Conservation (phyloP, 2,113 vertebrate genomes). For the Etheostoma cragini region DNA sequence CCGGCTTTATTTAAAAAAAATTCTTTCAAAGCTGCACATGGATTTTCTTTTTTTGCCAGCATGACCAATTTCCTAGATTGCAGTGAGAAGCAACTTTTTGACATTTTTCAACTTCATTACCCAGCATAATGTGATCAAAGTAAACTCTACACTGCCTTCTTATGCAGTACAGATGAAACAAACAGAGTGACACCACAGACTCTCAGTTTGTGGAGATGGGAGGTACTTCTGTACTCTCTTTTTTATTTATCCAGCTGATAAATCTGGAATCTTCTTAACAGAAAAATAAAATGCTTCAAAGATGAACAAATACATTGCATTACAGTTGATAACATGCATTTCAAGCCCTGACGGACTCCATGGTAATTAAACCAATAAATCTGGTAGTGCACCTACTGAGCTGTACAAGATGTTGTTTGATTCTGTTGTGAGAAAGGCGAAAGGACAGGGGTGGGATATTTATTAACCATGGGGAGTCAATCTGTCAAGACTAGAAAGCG, state of each 20-base stretch:
- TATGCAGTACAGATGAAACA: conserved; percentile 10
- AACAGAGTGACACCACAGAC: conserved; percentile 15
- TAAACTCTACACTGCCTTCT: not conserved
- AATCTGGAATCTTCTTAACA: not conserved
- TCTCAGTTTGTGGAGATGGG: conserved; percentile 18
- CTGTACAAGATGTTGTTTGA: conserved; percentile 50
- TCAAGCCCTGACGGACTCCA: conserved; percentile 9
- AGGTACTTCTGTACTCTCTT: conserved; percentile 9
- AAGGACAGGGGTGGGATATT: conserved; percentile 40
- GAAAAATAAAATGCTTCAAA: not conserved
- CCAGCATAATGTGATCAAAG: conserved; percentile 12
- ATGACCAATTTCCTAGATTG: not conserved
- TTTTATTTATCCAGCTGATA: conserved; percentile 31
- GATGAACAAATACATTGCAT: not conserved
- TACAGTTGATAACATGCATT: conserved; percentile 20
- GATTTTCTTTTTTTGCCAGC: not conserved
- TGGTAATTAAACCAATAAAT: conserved; percentile 56
- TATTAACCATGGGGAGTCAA: conserved; percentile 66
- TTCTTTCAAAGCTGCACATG: conserved; percentile 9
- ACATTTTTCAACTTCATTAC: conserved; percentile 5
- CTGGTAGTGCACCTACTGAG: conserved; percentile 49
- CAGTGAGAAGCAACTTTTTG: conserved; percentile 8
- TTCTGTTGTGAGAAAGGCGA: conserved; percentile 36
- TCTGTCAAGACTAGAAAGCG: conserved; percentile 63
- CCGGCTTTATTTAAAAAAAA: not conserved